Percentiles rank a stretch among this genome's conserved stretches.
These are phyloP conservation scores for Drosophila limbata DNA, from an alignment of 2,888 invertebrate species.

Conservation along the genomic window DNA sequence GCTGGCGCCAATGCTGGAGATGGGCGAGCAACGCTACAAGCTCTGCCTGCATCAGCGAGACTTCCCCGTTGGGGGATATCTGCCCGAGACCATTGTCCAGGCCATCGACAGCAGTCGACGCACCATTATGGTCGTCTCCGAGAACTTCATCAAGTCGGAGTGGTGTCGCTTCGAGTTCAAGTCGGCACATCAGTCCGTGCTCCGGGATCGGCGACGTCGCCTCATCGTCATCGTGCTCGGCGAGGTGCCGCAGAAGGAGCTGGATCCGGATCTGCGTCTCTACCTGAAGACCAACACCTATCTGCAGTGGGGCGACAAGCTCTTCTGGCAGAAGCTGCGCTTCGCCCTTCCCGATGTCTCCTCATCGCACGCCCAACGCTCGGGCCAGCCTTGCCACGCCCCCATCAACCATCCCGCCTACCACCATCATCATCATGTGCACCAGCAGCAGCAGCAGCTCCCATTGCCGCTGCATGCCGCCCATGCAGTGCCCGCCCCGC, in stretches of 20 bases:
- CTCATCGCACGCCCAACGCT: slow-evolving; percentile 62
- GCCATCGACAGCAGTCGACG: slow-evolving; percentile 96
- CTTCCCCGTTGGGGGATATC: slow-evolving; percentile 94
- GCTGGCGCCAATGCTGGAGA: slow-evolving; percentile 94
- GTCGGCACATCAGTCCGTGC: slow-evolving; percentile 95
- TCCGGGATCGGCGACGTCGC: slow-evolving; percentile 93
- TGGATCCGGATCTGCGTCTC: slow-evolving; percentile 95
- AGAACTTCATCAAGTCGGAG: slow-evolving; percentile 96
- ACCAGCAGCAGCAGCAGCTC: slow-evolving; percentile 72
- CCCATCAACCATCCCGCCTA: slow-evolving; percentile 81
- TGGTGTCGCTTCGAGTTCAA: slow-evolving; percentile 98
- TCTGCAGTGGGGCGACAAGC: slow-evolving; percentile 96
- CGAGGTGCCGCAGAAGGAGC: slow-evolving; percentile 94
- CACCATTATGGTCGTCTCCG: slow-evolving; percentile 96
- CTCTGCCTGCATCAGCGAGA: slow-evolving; percentile 96
- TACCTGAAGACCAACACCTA: slow-evolving; percentile 96
- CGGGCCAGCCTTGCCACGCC: slow-evolving; percentile 80
- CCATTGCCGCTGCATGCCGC: slow-evolving; percentile 53
- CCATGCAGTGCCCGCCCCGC: slow-evolving; percentile 48
- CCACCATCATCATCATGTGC: slow-evolving; percentile 83
- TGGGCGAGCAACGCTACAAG: slow-evolving; percentile 92
- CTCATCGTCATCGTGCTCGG: slow-evolving; percentile 96
- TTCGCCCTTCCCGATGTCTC: slow-evolving; percentile 94
- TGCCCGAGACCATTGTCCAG: slow-evolving; percentile 96
- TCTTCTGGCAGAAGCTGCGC: slow-evolving; percentile 98